A percentile compares a stretch with the other conserved stretches of the same genome.
phyloP scores from a whole-genome alignment of 2,797 vertebrate species.

The Tenualosa ilisha region DNA sequence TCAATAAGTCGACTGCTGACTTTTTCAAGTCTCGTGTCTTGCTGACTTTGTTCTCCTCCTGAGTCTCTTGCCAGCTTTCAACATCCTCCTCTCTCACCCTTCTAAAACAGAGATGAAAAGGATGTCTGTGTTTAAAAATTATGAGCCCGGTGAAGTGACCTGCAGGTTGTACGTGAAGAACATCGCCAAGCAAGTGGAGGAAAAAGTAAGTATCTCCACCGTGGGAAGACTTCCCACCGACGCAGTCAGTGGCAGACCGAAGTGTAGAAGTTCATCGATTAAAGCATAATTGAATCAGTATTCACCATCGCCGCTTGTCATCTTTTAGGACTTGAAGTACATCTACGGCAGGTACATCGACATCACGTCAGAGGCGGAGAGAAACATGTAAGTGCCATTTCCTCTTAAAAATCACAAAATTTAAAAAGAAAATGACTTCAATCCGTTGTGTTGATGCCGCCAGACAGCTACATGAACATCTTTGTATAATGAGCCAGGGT shows the following conservation, averaged over 20 bases:
- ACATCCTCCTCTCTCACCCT: slow-evolving; percentile 22
- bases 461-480: neutral
- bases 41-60: slow-evolving; percentile 33
- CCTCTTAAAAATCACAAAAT: neutral
- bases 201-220: slow-evolving; percentile 82
- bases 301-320: slow-evolving; percentile 28
- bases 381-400: slow-evolving; percentile 86
- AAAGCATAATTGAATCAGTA: neutral
- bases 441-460: neutral
- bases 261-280: slow-evolving; percentile 7
- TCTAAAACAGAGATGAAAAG: slow-evolving; percentile 88
- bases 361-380: slow-evolving; percentile 85
- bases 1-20: neutral
- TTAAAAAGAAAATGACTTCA: neutral
- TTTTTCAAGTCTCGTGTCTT: slow-evolving; percentile 15
- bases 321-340: slow-evolving; percentile 90
- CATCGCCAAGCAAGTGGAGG: slow-evolving; percentile 92
- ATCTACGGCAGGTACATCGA: slow-evolving; percentile 94
- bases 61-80: slow-evolving; percentile 30
- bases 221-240: neutral
- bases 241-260: neutral
- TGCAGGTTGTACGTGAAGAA: slow-evolving; percentile 98
- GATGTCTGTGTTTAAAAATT: slow-evolving; percentile 93
- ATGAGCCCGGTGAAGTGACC: slow-evolving; percentile 93
- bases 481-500: neutral